Evolutionary conservation across 2,888 invertebrate species (phyloP).

Genomic region (Chrysotoxum bicinctum): DNA sequence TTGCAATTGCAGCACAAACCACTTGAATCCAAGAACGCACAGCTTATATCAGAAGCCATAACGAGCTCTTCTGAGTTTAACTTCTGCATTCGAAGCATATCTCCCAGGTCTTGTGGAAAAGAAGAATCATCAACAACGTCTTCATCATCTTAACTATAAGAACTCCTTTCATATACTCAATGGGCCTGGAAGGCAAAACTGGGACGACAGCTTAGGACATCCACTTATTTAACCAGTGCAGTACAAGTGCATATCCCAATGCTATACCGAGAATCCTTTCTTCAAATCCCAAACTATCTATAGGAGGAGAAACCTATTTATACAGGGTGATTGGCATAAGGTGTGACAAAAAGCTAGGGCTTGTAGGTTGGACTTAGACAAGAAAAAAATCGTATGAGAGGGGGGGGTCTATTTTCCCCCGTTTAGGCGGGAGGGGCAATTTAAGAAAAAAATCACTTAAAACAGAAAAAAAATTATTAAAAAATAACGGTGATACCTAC

Average conservation of each 20-base stretch:
- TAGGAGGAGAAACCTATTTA: not conserved
- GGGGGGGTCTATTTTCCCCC: too few species aligned
- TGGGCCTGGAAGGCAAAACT: slow-evolving; percentile 18
- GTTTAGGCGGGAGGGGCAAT: too few species aligned
- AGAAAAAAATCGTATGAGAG: too few species aligned
- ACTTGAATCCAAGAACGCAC: not conserved
- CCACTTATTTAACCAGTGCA: slow-evolving; percentile 43
- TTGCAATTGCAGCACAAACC: slow-evolving; percentile 59
- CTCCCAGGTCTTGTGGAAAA: not conserved
- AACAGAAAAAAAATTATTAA: too few species aligned
- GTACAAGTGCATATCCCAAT: not conserved
- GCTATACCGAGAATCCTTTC: slow-evolving; percentile 41
- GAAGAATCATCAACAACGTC: slow-evolving; percentile 38
- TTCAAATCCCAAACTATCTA: not conserved
- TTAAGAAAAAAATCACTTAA: too few species aligned
- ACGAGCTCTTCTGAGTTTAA: slow-evolving; percentile 31
- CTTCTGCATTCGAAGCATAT: slow-evolving; percentile 52
- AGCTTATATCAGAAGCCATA: slow-evolving; percentile 21
- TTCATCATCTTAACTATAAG: slow-evolving; percentile 28
- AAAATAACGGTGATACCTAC: too few species aligned
- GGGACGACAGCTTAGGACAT: slow-evolving; percentile 42
- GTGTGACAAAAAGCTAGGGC: too few species aligned
- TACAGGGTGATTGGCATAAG: too few species aligned
- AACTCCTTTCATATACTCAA: slow-evolving; percentile 43
- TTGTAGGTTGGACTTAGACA: too few species aligned